These are phyloP conservation scores for Drepana falcataria DNA, from an alignment of 2,888 invertebrate species.

Conservation along the genomic window DNA sequence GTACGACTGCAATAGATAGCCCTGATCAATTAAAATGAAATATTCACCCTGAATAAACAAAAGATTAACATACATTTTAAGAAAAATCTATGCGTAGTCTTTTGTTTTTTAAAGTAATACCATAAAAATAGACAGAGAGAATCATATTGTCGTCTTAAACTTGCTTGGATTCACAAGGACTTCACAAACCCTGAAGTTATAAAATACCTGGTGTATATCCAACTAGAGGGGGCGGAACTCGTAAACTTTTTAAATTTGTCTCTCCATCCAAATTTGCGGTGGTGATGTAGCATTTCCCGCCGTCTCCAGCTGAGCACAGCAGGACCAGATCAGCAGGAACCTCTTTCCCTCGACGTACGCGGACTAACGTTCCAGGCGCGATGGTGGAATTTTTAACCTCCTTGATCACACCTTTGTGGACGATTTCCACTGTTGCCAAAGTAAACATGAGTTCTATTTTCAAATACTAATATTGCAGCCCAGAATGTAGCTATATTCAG, in stretches of 20 bases:
- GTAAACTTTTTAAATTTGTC: conserved; percentile 84
- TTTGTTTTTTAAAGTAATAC: no score
- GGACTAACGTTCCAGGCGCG: conserved; percentile 87
- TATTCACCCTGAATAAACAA: no score
- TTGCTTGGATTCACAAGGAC: background rate
- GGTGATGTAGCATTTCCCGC: conserved; percentile 86
- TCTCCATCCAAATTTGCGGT: conserved; percentile 94
- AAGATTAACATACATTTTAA: no score
- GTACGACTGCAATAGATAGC: no score
- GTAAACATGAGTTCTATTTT: background rate
- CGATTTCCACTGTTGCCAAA: conserved; percentile 71
- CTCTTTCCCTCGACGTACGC: conserved; percentile 83
- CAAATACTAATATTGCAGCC: background rate
- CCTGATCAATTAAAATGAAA: no score
- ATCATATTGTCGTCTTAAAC: background rate
- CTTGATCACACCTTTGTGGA: conserved; percentile 75
- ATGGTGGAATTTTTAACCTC: conserved; percentile 78
- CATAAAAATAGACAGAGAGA: no score
- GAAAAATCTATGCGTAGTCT: no score
- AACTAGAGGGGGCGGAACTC: conserved; percentile 62
- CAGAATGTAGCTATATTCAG: no score
- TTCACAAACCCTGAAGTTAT: background rate
- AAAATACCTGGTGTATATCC: conserved; percentile 60
- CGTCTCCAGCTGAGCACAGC: conserved; percentile 82
- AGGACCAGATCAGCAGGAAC: conserved; percentile 90